Evolutionary conservation across 2,888 invertebrate species (phyloP).

Genomic region (Dicyrtomina minuta): DNA sequence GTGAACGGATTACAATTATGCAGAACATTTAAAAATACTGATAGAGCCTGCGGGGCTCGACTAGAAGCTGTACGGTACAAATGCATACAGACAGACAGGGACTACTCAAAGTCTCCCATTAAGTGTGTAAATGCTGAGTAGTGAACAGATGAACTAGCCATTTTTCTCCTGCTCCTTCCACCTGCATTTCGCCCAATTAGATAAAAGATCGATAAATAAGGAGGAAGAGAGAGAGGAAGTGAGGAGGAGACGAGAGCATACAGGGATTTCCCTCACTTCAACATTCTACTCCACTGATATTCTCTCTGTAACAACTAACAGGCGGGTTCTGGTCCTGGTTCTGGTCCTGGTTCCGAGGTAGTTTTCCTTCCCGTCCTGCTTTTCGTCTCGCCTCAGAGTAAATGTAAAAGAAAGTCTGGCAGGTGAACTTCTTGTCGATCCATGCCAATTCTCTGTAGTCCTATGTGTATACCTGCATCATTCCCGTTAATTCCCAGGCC

Average conservation of each 20-base stretch:
- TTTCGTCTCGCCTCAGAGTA: neutral
- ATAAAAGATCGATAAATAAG: constrained; percentile 54
- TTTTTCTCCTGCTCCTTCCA: constrained; percentile 40
- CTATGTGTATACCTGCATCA: neutral
- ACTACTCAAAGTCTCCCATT: too few species aligned
- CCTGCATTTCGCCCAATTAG: constrained; percentile 54
- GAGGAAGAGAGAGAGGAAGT: constrained; percentile 34
- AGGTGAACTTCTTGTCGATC: constrained; percentile 32
- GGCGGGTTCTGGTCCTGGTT: too few species aligned
- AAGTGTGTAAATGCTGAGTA: constrained; percentile 23
- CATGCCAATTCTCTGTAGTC: neutral
- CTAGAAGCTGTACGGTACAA: too few species aligned
- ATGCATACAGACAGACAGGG: too few species aligned
- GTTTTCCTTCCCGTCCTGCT: neutral
- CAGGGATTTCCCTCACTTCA: constrained; percentile 37
- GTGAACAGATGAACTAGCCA: constrained; percentile 41
- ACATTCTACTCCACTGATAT: too few species aligned
- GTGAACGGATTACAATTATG: too few species aligned
- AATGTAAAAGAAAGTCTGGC: too few species aligned
- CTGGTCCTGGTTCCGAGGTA: neutral
- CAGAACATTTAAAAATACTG: too few species aligned
- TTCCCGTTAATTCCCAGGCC: neutral
- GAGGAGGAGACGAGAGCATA: constrained; percentile 28
- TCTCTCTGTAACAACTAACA: too few species aligned
- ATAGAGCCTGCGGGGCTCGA: too few species aligned